Percentiles rank a stretch among this genome's conserved stretches.
phyloP scores from a whole-genome alignment of 2,113 vertebrate species.

The Cheilinus undulatus region DNA sequence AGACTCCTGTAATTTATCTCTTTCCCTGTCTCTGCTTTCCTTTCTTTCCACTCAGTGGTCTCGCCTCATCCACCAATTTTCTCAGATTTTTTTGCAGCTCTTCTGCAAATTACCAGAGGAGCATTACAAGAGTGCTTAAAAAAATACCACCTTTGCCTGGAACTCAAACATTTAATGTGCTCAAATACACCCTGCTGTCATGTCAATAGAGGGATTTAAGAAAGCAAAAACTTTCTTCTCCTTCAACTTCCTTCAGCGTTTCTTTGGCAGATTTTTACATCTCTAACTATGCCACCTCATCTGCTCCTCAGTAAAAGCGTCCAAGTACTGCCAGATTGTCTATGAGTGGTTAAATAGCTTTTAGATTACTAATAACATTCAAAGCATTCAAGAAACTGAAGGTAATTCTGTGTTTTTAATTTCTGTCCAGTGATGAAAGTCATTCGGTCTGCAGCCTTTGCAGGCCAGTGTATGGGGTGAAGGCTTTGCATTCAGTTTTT shows the following conservation, averaged over 20 bases:
- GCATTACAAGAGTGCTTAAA: background rate
- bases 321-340: conserved; percentile 7
- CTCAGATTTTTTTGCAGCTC: conserved; percentile 4
- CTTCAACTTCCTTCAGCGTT: conserved; percentile 1
- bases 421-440: background rate
- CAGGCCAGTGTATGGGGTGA: background rate
- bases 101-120: conserved; percentile 6
- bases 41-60: background rate
- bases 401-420: background rate
- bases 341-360: conserved; percentile 2
- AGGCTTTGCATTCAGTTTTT: background rate
- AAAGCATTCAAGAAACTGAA: conserved; percentile 2
- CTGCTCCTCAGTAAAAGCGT: conserved; percentile 18
- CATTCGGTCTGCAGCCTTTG: background rate
- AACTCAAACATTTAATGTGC: conserved; percentile 39
- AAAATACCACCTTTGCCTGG: conserved; percentile 28
- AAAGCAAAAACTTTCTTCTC: background rate
- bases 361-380: conserved; percentile 23
- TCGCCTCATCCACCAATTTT: conserved; percentile 1
- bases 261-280: background rate
- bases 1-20: conserved; percentile 18
- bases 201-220: background rate
- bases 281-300: background rate
- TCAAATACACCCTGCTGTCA: conserved; percentile 27
- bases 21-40: background rate